Evolutionary conservation across 2,797 vertebrate genomes (phyloP).

Genomic region (Eutrigla gurnardus): DNA sequence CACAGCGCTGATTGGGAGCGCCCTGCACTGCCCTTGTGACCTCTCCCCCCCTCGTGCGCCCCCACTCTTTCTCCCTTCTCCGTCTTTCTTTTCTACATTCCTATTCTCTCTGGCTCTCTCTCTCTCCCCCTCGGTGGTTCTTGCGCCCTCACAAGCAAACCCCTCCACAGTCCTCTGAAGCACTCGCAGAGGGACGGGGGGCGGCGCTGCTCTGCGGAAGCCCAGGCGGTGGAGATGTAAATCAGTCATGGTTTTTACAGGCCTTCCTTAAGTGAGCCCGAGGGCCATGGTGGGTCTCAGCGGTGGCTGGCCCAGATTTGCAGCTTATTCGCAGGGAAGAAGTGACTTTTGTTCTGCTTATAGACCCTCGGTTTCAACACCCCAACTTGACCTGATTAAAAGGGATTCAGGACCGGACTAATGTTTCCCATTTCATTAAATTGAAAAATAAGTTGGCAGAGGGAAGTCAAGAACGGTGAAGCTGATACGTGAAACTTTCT

Average conservation of each 20-base stretch:
- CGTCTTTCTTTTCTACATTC: constrained; percentile 56
- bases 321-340: constrained; percentile 65
- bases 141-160: constrained; percentile 43
- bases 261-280: constrained; percentile 74
- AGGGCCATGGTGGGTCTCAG: constrained; percentile 67
- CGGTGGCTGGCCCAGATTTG: constrained; percentile 69
- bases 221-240: constrained; percentile 75
- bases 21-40: constrained; percentile 76
- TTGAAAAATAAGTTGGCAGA: constrained; percentile 19
- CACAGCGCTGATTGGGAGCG: constrained; percentile 81
- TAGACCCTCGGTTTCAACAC: constrained; percentile 41
- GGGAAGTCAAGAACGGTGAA: not conserved
- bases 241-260: constrained; percentile 83
- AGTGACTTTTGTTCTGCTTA: constrained; percentile 77
- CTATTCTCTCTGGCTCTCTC: constrained; percentile 47
- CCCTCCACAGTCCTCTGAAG: constrained; percentile 56
- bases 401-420: constrained; percentile 26
- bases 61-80: constrained; percentile 36
- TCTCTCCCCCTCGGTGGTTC: constrained; percentile 31
- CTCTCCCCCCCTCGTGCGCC: constrained; percentile 32
- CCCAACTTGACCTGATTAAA: constrained; percentile 45
- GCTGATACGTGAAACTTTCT: not conserved
- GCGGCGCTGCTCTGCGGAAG: constrained; percentile 66
- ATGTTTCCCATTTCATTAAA: constrained; percentile 49
- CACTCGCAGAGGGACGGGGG: constrained; percentile 58